These are phyloP conservation scores for Artibeus lituratus DNA, from an alignment of 2,797 vertebrate species.

Conservation along the genomic window DNA sequence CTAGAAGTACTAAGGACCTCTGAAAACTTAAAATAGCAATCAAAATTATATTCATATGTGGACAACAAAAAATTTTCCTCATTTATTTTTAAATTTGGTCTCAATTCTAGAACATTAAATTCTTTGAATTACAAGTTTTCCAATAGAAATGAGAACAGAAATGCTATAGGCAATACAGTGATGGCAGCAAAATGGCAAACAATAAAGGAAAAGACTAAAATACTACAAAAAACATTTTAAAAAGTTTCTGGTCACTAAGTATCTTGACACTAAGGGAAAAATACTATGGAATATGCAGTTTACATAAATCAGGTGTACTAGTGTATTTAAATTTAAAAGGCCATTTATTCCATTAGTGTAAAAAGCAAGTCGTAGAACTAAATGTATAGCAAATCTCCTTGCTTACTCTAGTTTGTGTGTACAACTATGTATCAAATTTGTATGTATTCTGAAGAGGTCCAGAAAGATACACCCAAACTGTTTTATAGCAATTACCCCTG, in stretches of 20 bases:
- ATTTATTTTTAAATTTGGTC: constrained; percentile 40
- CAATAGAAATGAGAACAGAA: background rate
- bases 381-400: constrained; percentile 1
- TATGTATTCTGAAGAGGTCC: background rate
- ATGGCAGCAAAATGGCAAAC: background rate
- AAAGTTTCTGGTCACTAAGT: background rate
- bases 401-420: background rate
- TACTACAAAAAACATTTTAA: background rate
- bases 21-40: constrained; percentile 10
- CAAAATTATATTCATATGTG: background rate
- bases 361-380: background rate
- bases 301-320: background rate
- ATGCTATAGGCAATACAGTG: background rate
- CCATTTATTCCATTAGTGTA: background rate
- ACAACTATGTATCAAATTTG: background rate
- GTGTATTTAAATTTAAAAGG: background rate
- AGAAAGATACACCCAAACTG: background rate
- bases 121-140: constrained; percentile 13
- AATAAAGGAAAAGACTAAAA: constrained; percentile 1
- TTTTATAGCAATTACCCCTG: background rate
- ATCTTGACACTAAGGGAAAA: constrained; percentile 42
- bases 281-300: background rate
- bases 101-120: background rate
- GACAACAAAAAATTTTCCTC: background rate
- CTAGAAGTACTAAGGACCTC: background rate